Evolutionary conservation across 1,140 invertebrate genomes (phyloP), one percentile per base, ranked within the genome.

Genomic region (Danaus melanippus): DNA sequence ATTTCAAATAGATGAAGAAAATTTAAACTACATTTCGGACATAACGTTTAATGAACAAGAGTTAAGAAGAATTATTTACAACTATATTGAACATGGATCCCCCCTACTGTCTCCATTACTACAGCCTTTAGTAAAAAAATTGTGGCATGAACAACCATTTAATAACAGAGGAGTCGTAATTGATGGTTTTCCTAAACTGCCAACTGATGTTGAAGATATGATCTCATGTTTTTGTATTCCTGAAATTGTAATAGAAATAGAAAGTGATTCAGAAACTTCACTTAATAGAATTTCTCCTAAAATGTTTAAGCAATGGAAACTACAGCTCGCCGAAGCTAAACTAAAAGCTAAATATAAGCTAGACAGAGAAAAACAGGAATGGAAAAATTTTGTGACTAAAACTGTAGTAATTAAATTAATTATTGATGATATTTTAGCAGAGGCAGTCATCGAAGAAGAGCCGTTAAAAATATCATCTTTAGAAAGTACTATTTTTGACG

Each of bases 111-210:
- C 76, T 0, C 46, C 64, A 32, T 63, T 89, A 11, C 61, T 86
- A 41, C 74, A 76, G 49, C 75, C 75, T 50, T 61, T 89, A 48
- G 52, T 91, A 9, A 68, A 78, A 50, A 75, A 72, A 17, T 69
- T 87, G 53, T 90, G 89, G 89, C 87, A 86, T 64, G 54, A 87
- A 45, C 60, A 82, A 45, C 87, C 88, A 4, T 87, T 76, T 67
- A 65, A 60, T 45, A 56, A 50, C n/a, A 71, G 56, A 21, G 89
- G 89, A 12, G 72, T 90, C 62, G 76, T 90, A n/a, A 60, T 91
- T 32, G 88, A 90, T 67, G 88, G 86, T 46, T 91, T 89, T 76
- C 90, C 90, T 10, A 87, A 80, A 62, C 70, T 82, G 40, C 63
- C 78, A 9, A 63, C 64, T 50, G 89, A 91, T 71, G 64, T 88